Conservation (phyloP, 2,888 invertebrate genomes). For the Mythimna loreyi region DNA sequence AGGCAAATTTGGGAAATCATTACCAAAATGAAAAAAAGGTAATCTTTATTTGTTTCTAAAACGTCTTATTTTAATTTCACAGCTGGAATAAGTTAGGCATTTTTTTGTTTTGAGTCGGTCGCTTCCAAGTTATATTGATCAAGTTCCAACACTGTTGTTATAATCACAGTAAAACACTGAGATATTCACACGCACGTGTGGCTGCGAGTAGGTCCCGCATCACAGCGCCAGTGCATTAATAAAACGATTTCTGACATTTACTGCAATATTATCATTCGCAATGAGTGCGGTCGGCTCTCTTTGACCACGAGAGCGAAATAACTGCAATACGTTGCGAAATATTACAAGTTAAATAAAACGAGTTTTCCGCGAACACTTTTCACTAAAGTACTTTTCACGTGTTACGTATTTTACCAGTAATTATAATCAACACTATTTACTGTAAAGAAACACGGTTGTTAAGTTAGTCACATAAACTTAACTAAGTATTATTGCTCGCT, state of each 20-base stretch:
- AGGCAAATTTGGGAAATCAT: too few species aligned
- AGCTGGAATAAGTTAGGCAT: too few species aligned
- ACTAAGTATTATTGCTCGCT: constrained; percentile 4
- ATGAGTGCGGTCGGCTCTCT: neutral
- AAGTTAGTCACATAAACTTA: neutral
- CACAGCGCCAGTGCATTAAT: neutral
- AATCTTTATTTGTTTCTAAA: too few species aligned
- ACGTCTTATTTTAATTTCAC: neutral
- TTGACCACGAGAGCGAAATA: neutral
- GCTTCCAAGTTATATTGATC: neutral
- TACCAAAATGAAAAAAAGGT: too few species aligned
- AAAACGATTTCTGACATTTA: constrained; percentile 8
- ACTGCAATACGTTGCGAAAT: constrained; percentile 9
- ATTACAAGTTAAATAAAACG: constrained; percentile 4
- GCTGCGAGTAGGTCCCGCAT: neutral
- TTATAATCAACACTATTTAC: neutral
- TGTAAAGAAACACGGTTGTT: neutral
- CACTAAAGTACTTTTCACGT: neutral
- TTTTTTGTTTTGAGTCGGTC: neutral
- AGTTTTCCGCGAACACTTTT: neutral
- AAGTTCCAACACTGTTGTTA: neutral
- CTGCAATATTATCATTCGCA: constrained; percentile 4
- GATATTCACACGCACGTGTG: neutral
- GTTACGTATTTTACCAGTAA: neutral
- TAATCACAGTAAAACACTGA: neutral